Evolutionary conservation across 2,113 vertebrate genomes (phyloP).

Genomic region (Nibea albiflora): DNA sequence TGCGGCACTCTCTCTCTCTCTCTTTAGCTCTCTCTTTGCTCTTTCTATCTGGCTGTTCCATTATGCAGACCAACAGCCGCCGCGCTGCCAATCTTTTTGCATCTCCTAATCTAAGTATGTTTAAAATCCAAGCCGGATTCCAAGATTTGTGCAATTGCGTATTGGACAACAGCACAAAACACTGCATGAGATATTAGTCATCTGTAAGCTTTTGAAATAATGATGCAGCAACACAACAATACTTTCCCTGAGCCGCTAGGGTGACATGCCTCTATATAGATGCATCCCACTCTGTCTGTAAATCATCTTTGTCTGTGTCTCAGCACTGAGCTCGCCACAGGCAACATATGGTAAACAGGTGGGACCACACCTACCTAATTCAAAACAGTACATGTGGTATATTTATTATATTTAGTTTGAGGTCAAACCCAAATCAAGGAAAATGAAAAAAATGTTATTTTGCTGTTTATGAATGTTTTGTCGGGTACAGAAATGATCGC

Average conservation of each 20-base stretch:
- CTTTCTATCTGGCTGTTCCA: slow-evolving; percentile 4
- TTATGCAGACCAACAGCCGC: slow-evolving; percentile 10
- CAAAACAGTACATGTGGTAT: background rate
- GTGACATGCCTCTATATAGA: background rate
- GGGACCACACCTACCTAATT: background rate
- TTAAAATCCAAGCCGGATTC: background rate
- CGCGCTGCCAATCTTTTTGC: slow-evolving; percentile 22
- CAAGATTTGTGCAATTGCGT: background rate
- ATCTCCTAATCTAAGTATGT: background rate
- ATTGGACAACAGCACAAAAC: background rate
- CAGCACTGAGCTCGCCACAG: background rate
- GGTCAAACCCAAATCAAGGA: slow-evolving; percentile 6
- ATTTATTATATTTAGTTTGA: background rate
- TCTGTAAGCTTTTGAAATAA: background rate
- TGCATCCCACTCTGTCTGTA: background rate
- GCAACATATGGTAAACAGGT: slow-evolving; percentile 31
- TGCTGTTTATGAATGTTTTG: background rate
- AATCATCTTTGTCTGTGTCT: slow-evolving; percentile 12
- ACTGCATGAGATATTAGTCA: background rate
- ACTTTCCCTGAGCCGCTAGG: slow-evolving; percentile 4
- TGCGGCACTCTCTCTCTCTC: slow-evolving; percentile 18
- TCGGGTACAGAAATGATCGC: background rate
- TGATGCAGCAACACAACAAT: background rate
- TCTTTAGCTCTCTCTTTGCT: slow-evolving; percentile 4
- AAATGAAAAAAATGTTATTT: background rate